A percentile compares a stretch with the other conserved stretches of the same genome.
phyloP scores from a whole-genome alignment of 1,140 invertebrate genomes.

The Proctacanthus coquilletti region DNA sequence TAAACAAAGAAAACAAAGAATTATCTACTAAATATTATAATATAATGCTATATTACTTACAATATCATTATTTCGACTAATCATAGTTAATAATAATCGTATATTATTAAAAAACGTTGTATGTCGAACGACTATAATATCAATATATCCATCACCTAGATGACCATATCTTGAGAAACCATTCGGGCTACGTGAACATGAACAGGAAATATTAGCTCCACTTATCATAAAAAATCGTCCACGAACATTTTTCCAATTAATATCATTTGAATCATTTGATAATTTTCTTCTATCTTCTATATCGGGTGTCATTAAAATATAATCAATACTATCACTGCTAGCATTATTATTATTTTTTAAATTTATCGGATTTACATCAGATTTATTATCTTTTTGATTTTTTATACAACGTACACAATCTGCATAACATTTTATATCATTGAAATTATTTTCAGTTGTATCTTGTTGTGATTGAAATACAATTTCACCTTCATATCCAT shows the following conservation, averaged over 20 bases:
- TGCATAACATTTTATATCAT: conserved; percentile 15
- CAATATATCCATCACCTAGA: conserved; percentile 64
- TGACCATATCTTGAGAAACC: conserved; percentile 68
- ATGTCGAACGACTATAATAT: conserved; percentile 60
- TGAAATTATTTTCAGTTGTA: conserved; percentile 4
- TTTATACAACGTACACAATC: conserved; percentile 16
- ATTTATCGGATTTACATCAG: background rate
- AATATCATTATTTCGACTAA: conserved; percentile 39
- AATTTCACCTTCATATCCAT: conserved; percentile 57
- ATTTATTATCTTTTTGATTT: background rate
- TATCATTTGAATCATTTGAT: background rate
- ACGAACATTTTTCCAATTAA: conserved; percentile 42
- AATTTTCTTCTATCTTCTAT: too few species aligned
- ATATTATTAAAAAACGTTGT: conserved; percentile 61
- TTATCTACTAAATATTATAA: conserved; percentile 5
- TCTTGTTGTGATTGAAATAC: conserved; percentile 28
- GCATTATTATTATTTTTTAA: background rate
- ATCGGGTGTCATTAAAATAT: too few species aligned
- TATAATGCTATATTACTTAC: conserved; percentile 29
- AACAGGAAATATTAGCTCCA: conserved; percentile 63
- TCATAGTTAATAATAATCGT: conserved; percentile 45
- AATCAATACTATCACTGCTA: too few species aligned
- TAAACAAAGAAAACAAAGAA: conserved; percentile 7
- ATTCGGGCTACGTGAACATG: conserved; percentile 53
- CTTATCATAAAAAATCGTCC: conserved; percentile 67